Evolutionary conservation across 2,113 vertebrate genomes (phyloP).

Genomic region (Dromaius novaehollandiae): DNA sequence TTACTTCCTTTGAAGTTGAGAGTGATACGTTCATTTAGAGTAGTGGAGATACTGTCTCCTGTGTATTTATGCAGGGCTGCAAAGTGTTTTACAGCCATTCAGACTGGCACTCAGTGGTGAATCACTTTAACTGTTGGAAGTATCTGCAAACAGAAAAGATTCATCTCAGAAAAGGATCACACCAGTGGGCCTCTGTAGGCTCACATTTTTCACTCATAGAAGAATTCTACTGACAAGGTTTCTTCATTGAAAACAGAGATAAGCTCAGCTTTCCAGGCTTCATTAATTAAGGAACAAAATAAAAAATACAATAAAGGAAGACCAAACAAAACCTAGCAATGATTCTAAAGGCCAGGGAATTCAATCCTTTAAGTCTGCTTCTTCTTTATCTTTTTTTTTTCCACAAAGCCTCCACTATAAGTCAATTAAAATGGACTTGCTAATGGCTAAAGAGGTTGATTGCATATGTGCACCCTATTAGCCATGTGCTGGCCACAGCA

Average conservation of each 20-base stretch:
- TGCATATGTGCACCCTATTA: not conserved
- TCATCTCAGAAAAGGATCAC: slow-evolving; percentile 45
- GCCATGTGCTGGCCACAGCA: not conserved
- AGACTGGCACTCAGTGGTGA: not conserved
- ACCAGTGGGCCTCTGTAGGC: not conserved
- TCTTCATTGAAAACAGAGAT: slow-evolving; percentile 39
- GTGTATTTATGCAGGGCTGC: not conserved
- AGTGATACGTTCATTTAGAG: not conserved
- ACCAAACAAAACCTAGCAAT: not conserved
- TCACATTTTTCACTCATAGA: not conserved
- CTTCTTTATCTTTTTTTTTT: not conserved
- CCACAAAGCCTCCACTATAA: not conserved
- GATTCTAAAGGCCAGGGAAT: not conserved
- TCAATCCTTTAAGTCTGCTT: not conserved
- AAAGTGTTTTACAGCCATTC: slow-evolving; percentile 21
- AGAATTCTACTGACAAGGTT: slow-evolving; percentile 4
- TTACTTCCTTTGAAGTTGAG: slow-evolving; percentile 32
- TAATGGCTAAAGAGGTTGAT: not conserved
- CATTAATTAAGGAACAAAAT: not conserved
- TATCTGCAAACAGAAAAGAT: slow-evolving; percentile 53
- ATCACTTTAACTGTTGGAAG: slow-evolving; percentile 19
- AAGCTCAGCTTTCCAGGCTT: slow-evolving; percentile 53
- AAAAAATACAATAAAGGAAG: not conserved
- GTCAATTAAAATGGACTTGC: not conserved
- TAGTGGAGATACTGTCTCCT: not conserved